A percentile compares a stretch with the other conserved stretches of the same genome.
phyloP scores from a whole-genome alignment of 2,113 vertebrate genomes.

The Dromiciops gliroides region DNA sequence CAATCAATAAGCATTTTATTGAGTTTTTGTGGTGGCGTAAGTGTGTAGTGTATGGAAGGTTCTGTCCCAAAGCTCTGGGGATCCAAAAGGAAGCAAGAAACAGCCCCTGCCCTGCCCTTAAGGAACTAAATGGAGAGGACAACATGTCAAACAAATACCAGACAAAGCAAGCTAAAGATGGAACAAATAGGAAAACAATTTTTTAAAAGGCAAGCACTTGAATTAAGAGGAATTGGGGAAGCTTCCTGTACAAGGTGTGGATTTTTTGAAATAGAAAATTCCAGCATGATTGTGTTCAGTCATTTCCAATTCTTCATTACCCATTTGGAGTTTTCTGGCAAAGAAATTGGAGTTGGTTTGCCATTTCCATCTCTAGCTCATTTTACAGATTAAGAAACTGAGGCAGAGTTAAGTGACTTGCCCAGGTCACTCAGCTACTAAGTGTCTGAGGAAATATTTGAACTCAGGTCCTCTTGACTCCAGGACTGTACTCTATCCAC shows the following conservation, averaged over 20 bases:
- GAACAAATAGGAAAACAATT: background rate
- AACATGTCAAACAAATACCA: background rate
- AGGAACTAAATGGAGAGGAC: background rate
- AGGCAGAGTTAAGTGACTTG: background rate
- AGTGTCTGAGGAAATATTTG: background rate
- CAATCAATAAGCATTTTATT: background rate
- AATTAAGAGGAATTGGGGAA: too few species aligned
- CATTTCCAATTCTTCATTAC: background rate
- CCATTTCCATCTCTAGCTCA: background rate
- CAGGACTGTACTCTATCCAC: too few species aligned
- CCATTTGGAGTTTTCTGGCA: background rate
- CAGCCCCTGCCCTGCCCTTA: background rate
- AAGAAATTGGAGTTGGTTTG: background rate
- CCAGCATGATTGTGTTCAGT: background rate
- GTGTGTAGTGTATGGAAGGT: background rate
- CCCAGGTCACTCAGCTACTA: too few species aligned
- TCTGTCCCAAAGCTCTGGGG: background rate
- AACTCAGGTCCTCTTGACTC: background rate
- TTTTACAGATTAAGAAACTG: background rate
- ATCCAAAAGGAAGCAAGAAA: background rate
- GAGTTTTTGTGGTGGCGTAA: too few species aligned
- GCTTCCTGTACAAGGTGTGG: background rate
- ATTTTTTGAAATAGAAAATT: background rate
- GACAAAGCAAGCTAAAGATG: background rate
- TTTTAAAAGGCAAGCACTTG: background rate